These are phyloP conservation scores for Drosophila parabipectinata DNA, from an alignment of 1,140 invertebrate species.

Conservation along the genomic window DNA sequence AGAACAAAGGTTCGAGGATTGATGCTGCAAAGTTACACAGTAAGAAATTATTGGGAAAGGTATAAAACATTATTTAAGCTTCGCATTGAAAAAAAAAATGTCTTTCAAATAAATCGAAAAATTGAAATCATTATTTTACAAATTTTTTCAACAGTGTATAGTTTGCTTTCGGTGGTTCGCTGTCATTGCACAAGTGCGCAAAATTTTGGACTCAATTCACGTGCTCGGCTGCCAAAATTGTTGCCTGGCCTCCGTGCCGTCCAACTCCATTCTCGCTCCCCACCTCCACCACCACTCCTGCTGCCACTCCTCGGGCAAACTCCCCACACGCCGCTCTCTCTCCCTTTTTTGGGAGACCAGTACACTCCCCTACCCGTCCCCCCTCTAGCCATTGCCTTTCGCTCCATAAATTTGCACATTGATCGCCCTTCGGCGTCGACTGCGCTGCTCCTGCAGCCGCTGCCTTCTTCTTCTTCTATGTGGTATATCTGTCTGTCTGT, in stretches of 20 bases:
- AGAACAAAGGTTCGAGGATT: slow-evolving; percentile 15
- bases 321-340: slow-evolving; percentile 8
- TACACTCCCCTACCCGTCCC: background rate
- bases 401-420: slow-evolving; percentile 79
- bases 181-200: slow-evolving; percentile 81
- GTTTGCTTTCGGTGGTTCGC: slow-evolving; percentile 40
- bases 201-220: slow-evolving; percentile 82
- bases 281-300: slow-evolving; percentile 9
- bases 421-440: slow-evolving; percentile 65
- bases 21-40: slow-evolving; percentile 30
- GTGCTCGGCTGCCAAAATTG: slow-evolving; percentile 78
- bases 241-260: slow-evolving; percentile 42
- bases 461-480: background rate
- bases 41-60: background rate
- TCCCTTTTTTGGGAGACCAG: slow-evolving; percentile 1
- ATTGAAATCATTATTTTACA: background rate
- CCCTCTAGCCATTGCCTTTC: slow-evolving; percentile 50
- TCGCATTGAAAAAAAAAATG: too few species aligned
- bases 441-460: slow-evolving; percentile 28
- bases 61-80: too few species aligned
- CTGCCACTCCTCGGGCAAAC: background rate
- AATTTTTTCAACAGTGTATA: background rate
- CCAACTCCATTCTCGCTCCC: background rate
- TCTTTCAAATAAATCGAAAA: too few species aligned
- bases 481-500: slow-evolving; percentile 39